Conservation (phyloP, 2,888 invertebrate species). For the Ochropleura plecta region DNA sequence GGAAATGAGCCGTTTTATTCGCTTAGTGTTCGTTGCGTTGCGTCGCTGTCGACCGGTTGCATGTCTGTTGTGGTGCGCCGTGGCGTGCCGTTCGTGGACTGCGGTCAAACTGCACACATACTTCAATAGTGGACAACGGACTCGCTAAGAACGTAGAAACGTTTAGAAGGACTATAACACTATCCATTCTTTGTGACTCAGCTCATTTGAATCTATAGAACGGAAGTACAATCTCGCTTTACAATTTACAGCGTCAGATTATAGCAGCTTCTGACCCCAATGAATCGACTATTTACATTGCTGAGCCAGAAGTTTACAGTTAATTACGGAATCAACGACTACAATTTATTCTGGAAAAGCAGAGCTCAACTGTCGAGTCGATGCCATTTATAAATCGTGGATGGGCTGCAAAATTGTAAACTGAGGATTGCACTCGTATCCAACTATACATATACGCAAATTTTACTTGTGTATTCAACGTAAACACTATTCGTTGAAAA, state of each 20-base stretch:
- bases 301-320: conserved; percentile 64
- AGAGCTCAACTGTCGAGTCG: conserved; percentile 16
- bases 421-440: not conserved
- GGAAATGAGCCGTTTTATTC: conserved; percentile 65
- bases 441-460: not conserved
- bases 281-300: conserved; percentile 66
- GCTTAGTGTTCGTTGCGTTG: conserved; percentile 50
- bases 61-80: conserved; percentile 50
- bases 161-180: conserved; percentile 53
- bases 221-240: conserved; percentile 44
- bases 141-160: conserved; percentile 60
- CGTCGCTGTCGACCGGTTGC: conserved; percentile 66
- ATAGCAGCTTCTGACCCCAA: conserved; percentile 65
- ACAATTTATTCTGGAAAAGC: conserved; percentile 63
- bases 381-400: conserved; percentile 24
- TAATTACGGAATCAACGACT: conserved; percentile 69
- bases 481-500: conserved; percentile 47
- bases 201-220: conserved; percentile 45
- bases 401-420: conserved; percentile 21
- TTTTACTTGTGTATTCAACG: not conserved
- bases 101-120: conserved; percentile 76
- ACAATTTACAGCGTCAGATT: conserved; percentile 37
- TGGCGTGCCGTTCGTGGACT: conserved; percentile 78
- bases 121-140: conserved; percentile 61
- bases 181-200: conserved; percentile 50